Percentiles rank a stretch among this genome's conserved stretches.
phyloP scores from a whole-genome alignment of 2,113 vertebrate species.

The Numida meleagris region DNA sequence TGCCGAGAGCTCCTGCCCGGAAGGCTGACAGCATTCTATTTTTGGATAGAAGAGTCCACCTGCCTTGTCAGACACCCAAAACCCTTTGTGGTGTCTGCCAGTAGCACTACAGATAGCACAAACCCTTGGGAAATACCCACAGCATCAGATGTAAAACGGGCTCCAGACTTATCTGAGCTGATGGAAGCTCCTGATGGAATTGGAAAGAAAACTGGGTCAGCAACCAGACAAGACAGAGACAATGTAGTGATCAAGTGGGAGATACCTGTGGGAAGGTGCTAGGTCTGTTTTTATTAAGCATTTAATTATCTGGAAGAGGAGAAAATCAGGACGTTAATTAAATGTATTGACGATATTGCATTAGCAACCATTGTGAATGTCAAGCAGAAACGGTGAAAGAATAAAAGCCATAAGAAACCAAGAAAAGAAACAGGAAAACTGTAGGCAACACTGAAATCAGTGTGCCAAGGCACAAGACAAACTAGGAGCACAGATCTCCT shows the following conservation, averaged over 20 bases:
- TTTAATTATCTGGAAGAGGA: conserved; percentile 19
- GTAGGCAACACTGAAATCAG: neutral
- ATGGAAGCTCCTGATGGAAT: neutral
- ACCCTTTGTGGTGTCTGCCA: neutral
- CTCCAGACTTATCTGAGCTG: neutral
- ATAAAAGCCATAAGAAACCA: neutral
- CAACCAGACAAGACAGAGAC: neutral
- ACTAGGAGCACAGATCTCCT: neutral
- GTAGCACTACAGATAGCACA: fast-evolving
- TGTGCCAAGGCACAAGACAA: neutral
- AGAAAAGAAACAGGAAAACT: neutral
- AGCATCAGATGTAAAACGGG: neutral
- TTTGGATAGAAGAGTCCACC: neutral
- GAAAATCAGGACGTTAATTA: conserved; percentile 30
- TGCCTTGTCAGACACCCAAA: neutral
- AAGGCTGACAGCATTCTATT: neutral
- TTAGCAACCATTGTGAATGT: neutral
- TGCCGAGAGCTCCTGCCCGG: neutral
- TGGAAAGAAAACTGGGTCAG: neutral
- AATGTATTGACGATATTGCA: neutral
- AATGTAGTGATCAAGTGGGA: neutral
- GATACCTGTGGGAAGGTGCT: neutral
- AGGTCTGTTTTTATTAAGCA: conserved; percentile 27
- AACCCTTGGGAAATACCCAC: fast-evolving
- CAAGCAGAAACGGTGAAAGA: neutral